Conservation (phyloP, 2,888 invertebrate species). For the Selenia dentaria region DNA sequence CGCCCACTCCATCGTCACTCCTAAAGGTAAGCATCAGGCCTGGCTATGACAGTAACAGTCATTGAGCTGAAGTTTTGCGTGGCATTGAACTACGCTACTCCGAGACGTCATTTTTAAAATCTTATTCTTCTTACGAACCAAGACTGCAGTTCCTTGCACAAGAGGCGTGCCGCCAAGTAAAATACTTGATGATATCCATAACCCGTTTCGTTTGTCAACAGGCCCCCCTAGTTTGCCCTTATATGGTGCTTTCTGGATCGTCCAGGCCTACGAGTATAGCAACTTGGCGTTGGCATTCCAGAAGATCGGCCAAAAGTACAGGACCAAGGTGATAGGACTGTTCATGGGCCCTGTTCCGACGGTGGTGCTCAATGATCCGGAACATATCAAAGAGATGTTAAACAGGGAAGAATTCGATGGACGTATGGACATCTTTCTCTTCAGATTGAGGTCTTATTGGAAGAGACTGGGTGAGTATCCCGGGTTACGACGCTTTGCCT, state of each 20-base stretch:
- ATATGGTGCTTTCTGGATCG: constrained; percentile 85
- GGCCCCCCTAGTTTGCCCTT: constrained; percentile 86
- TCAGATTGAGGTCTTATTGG: constrained; percentile 80
- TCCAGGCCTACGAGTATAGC: constrained; percentile 78
- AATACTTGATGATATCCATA: too few relatives aligned
- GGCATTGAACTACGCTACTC: too few relatives aligned
- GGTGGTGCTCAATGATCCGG: constrained; percentile 80
- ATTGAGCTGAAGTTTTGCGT: too few relatives aligned
- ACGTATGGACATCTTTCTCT: constrained; percentile 75
- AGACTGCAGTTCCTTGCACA: too few relatives aligned
- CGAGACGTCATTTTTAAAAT: too few relatives aligned
- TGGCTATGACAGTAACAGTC: too few relatives aligned
- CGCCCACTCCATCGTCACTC: too few relatives aligned
- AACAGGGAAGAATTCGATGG: constrained; percentile 86
- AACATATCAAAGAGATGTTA: constrained; percentile 83
- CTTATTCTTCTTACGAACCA: too few relatives aligned
- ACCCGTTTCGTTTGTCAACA: constrained; percentile 45
- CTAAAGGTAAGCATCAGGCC: too few relatives aligned
- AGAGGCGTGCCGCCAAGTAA: too few relatives aligned
- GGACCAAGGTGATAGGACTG: constrained; percentile 85
- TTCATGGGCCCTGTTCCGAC: constrained; percentile 77
- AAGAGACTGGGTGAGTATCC: constrained; percentile 78
- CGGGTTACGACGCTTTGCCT: too few relatives aligned
- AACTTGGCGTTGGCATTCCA: constrained; percentile 78
- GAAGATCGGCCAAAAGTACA: constrained; percentile 81